Percentiles rank a stretch among this genome's conserved stretches.
Evolutionary conservation across 1,140 invertebrate species (phyloP).

Genomic region (Doryteuthis pealeii): DNA sequence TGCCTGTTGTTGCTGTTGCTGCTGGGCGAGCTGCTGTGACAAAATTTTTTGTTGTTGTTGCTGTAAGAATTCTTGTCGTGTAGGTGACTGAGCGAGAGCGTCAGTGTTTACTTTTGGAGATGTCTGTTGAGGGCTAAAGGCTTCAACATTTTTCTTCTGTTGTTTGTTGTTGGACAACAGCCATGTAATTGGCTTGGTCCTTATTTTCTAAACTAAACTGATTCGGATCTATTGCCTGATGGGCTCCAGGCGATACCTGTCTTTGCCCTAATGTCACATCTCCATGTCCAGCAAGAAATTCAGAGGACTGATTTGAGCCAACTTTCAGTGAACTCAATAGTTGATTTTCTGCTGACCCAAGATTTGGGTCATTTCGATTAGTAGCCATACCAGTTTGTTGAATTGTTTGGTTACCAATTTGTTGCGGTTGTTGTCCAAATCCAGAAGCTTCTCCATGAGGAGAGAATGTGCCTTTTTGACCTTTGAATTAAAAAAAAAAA

Average conservation of each 20-base stretch:
- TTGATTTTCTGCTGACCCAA: neutral
- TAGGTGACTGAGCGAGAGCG: neutral
- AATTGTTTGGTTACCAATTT: too few relatives aligned
- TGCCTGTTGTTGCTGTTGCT: neutral
- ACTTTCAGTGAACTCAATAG: neutral
- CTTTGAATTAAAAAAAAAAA: too few relatives aligned
- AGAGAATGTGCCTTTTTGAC: too few relatives aligned
- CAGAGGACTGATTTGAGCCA: neutral
- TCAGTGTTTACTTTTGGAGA: too few relatives aligned
- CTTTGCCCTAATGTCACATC: neutral
- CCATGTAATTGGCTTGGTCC: neutral
- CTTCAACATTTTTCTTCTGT: neutral
- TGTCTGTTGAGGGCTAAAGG: too few relatives aligned
- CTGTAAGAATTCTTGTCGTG: slow-evolving; percentile 10
- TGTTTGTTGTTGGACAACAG: neutral
- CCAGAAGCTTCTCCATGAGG: too few relatives aligned
- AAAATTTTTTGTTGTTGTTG: slow-evolving; percentile 1
- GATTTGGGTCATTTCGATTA: neutral
- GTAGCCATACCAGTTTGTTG: neutral
- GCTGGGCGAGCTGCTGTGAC: neutral
- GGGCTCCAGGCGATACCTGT: too few relatives aligned
- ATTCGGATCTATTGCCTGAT: neutral
- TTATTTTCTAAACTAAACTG: neutral
- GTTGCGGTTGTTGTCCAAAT: too few relatives aligned
- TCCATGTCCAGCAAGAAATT: neutral